phyloP scores from a whole-genome alignment of 2,888 invertebrate genomes.

The Oligia strigilis region DNA sequence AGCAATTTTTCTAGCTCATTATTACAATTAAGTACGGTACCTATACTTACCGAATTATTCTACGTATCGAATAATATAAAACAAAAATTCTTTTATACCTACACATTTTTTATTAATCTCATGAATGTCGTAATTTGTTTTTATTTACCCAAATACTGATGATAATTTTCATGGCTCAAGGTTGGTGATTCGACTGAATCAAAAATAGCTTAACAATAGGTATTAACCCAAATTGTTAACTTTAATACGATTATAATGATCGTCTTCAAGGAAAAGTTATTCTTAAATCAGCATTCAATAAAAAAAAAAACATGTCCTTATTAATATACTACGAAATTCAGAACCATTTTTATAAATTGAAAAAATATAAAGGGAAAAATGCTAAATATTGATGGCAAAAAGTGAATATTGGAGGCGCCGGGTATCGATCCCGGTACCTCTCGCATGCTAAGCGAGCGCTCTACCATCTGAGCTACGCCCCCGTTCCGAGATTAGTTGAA shows the following conservation, averaged over 20 bases:
- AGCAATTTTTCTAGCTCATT: background rate
- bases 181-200: constrained; percentile 26
- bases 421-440: constrained; percentile 91
- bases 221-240: constrained; percentile 32
- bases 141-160: background rate
- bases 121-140: background rate
- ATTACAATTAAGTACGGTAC: background rate
- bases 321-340: background rate
- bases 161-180: constrained; percentile 36
- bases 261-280: constrained; percentile 63
- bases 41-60: background rate
- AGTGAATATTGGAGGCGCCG: constrained; percentile 71
- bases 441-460: constrained; percentile 91
- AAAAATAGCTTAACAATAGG: constrained; percentile 1
- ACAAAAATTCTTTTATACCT: background rate
- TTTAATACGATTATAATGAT: constrained; percentile 66
- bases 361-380: background rate
- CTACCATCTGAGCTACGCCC: constrained; percentile 91
- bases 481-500: constrained; percentile 28
- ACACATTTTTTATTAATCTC: background rate
- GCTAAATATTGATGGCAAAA: constrained; percentile 6
- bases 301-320: background rate
- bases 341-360: background rate
- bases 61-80: background rate
- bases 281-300: no score